Base-by-base conservation (phyloP, 2,113 vertebrate genomes). In the Anoura caudifer region DNA sequence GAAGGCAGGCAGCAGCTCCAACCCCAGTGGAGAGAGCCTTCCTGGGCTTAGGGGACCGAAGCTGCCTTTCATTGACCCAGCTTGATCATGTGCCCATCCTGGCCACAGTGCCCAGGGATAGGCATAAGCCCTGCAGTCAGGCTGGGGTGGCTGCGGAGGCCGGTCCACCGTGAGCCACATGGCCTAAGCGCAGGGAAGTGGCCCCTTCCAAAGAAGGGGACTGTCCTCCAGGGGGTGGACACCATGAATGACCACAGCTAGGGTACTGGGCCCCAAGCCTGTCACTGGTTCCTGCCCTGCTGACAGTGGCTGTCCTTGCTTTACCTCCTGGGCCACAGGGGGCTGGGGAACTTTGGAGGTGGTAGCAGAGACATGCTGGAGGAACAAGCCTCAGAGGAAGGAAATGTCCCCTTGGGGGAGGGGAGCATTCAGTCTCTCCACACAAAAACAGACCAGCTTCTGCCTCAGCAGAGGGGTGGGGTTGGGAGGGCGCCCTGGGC, bases 351-450 rank as follows among this genome's bases (percentile, higher is more conserved):
- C 36, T 16, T n/a, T 15, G 16, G 67, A 52, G 16, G 59, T 33
- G 24, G 36, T 0, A 0, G 24, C 45, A 13, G 20, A 36, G 59
- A 31, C n/a, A 0, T 17, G 43, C 38, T 4, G 15, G 24, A 83
- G 54, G 50, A 13, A 54, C 77, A 59, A 33, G n/a, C 33, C 0
- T 1, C 4, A 1, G 45, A 36, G 28, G 11, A 69, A 47, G 73
- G 41, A 28, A 17, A 61, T 0, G 11, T 43, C 45, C 47, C 41
- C 28, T 38, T 4, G 11, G 52, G 16, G 33, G 22, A 38, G 24
- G 26, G 16, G 22, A 31, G 31, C 3, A 1, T 33, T 16, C 33
- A 1, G 14, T 43, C 45, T 43, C 54, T 13, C 36, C n/a, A 17
- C 41, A 5, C 33, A 17, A 43, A 41, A 36, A 41, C 7, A 3